A percentile compares a stretch with the other conserved stretches of the same genome.
phyloP scores from a whole-genome alignment of 2,888 invertebrate species.

The Sinopyrophorus schimmeli region DNA sequence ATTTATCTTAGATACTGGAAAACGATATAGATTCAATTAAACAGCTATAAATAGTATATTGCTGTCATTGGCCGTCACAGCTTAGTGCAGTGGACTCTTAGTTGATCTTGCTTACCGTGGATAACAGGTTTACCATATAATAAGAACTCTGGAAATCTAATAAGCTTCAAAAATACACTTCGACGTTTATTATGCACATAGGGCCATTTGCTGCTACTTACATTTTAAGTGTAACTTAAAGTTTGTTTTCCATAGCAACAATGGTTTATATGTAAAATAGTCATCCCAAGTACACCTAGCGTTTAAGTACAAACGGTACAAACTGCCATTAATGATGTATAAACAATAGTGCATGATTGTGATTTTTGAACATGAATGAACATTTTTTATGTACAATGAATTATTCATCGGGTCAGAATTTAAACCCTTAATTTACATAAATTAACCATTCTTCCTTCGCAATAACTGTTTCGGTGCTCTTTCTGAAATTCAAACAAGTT shows the following conservation, averaged over 20 bases:
- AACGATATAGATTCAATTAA: conserved; percentile 13
- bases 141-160: no score
- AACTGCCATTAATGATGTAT: no score
- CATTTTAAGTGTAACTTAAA: no score
- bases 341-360: no score
- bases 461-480: conserved; percentile 21
- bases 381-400: conserved; percentile 9
- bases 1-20: no score
- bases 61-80: conserved; percentile 24
- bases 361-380: background rate
- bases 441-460: conserved; percentile 17
- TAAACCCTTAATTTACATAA: conserved; percentile 20
- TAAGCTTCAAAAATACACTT: no score
- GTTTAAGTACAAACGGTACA: no score
- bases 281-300: no score
- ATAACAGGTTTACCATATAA: conserved; percentile 24
- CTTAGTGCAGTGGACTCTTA: conserved; percentile 27
- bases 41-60: conserved; percentile 22
- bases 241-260: no score
- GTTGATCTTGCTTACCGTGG: conserved; percentile 24
- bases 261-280: no score
- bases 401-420: conserved; percentile 16
- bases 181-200: no score
- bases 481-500: conserved; percentile 18
- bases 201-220: no score